phyloP scores from a whole-genome alignment of 2,113 vertebrate genomes.

The Megaptera novaeangliae region DNA sequence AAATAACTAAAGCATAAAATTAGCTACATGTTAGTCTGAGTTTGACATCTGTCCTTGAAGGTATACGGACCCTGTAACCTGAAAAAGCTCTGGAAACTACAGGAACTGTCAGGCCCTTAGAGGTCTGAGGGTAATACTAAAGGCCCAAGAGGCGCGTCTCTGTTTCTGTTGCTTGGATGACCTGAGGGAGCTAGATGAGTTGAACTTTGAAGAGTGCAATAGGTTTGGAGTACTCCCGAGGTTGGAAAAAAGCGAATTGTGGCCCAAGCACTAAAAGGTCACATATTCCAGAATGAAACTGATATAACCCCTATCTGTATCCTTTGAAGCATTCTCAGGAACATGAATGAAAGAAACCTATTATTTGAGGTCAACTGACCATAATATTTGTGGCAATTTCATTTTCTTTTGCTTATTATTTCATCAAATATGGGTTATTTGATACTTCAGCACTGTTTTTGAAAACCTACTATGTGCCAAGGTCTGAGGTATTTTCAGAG shows the following conservation, averaged over 20 bases:
- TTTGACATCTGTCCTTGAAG: background rate
- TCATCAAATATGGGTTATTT: background rate
- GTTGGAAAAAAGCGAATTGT: background rate
- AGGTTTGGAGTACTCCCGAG: background rate
- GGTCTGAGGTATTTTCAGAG: background rate
- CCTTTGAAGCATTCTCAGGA: background rate
- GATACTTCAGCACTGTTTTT: background rate
- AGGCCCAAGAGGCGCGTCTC: background rate
- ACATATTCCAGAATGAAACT: background rate
- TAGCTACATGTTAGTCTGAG: background rate
- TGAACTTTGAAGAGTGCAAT: background rate
- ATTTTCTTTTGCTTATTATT: background rate
- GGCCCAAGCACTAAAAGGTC: background rate
- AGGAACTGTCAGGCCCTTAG: background rate
- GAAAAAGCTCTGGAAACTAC: background rate
- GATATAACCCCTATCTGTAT: no score
- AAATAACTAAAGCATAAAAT: background rate
- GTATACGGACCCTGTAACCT: background rate
- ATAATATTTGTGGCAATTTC: background rate
- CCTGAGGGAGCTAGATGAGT: background rate
- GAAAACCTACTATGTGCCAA: background rate
- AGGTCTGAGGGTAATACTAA: background rate
- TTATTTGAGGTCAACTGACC: background rate
- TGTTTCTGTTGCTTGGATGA: background rate
- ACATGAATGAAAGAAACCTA: background rate